These are phyloP conservation scores for Acrobasis consociella DNA, from an alignment of 2,888 invertebrate species.

Conservation along the genomic window DNA sequence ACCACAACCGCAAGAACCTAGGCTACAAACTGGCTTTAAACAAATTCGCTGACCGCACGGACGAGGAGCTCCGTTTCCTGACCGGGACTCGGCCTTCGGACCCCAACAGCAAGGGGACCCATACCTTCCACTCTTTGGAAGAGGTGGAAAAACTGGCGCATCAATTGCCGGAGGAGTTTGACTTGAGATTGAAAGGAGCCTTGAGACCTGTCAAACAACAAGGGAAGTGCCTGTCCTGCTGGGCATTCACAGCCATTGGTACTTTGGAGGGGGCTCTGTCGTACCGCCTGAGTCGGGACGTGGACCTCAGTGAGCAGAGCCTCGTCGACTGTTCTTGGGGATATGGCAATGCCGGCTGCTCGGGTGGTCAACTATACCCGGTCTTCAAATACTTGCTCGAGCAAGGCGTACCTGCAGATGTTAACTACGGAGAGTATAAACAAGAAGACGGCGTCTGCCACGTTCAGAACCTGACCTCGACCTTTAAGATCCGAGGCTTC, in stretches of 20 bases:
- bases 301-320: slow-evolving; percentile 58
- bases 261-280: slow-evolving; percentile 52
- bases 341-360: slow-evolving; percentile 44
- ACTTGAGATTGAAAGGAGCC: slow-evolving; percentile 50
- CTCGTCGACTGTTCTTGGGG: slow-evolving; percentile 60
- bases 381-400: slow-evolving; percentile 42
- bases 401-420: slow-evolving; percentile 50
- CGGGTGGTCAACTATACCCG: slow-evolving; percentile 41
- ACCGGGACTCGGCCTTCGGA: slow-evolving; percentile 36
- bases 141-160: slow-evolving; percentile 38
- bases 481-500: slow-evolving; percentile 47
- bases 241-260: slow-evolving; percentile 53
- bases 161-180: slow-evolving; percentile 47
- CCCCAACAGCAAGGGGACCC: slow-evolving; percentile 30
- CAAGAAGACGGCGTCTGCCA: slow-evolving; percentile 46
- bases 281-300: slow-evolving; percentile 39
- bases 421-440: slow-evolving; percentile 51
- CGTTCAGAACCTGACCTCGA: slow-evolving; percentile 42
- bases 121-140: slow-evolving; percentile 41
- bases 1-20: slow-evolving; percentile 49
- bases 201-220: slow-evolving; percentile 51
- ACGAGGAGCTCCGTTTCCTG: slow-evolving; percentile 40
- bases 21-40: slow-evolving; percentile 50
- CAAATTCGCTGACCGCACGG: slow-evolving; percentile 49
- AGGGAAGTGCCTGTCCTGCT: slow-evolving; percentile 53